Conservation (phyloP, 2,797 vertebrate species). For the Enteromius fasciolatus region DNA sequence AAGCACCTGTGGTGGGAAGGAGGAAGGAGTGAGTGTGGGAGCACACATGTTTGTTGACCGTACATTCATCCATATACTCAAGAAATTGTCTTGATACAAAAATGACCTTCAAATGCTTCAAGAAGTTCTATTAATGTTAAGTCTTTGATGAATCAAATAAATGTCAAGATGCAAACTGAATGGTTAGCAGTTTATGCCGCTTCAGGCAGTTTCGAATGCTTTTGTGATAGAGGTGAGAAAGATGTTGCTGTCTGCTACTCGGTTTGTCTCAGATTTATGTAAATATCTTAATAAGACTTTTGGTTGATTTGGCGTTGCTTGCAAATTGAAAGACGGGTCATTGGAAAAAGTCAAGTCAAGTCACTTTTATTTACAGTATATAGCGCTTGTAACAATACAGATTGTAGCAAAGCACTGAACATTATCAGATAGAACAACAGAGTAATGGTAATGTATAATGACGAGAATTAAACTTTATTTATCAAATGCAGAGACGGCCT, state of each 20-base stretch:
- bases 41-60: background rate
- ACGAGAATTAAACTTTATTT: too few species aligned
- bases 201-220: conserved; percentile 39
- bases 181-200: too few species aligned
- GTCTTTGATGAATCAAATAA: background rate
- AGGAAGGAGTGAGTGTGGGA: background rate
- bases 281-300: conserved; percentile 41
- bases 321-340: background rate
- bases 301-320: conserved; percentile 9
- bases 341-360: background rate
- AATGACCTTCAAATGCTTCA: background rate
- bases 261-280: conserved; percentile 42
- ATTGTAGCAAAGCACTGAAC: too few species aligned
- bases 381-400: too few species aligned
- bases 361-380: too few species aligned
- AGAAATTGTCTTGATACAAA: background rate
- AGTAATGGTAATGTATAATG: too few species aligned
- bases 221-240: conserved; percentile 39
- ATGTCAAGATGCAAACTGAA: background rate
- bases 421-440: too few species aligned
- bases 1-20: background rate
- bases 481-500: too few species aligned
- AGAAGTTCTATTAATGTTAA: background rate
- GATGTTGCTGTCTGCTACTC: conserved; percentile 23
- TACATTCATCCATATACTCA: background rate